phyloP scores from a whole-genome alignment of 2,113 vertebrate species.

The Copsychus sechellarum region DNA sequence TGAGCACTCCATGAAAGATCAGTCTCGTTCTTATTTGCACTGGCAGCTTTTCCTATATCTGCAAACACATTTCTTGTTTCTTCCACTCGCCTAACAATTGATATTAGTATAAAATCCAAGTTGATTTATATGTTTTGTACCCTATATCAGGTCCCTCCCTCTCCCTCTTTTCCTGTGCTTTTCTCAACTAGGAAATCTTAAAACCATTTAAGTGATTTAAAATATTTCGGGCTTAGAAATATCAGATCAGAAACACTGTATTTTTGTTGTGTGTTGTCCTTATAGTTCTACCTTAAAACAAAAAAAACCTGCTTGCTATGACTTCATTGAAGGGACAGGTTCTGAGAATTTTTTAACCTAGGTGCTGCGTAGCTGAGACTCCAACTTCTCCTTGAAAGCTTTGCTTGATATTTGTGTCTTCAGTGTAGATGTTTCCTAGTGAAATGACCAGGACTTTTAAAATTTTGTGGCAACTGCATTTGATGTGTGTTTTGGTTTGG shows the following conservation, averaged over 20 bases:
- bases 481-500: background rate
- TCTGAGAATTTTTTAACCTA: background rate
- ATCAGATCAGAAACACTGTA: background rate
- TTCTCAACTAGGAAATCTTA: background rate
- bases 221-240: background rate
- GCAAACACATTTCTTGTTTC: background rate
- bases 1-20: background rate
- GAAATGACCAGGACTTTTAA: background rate
- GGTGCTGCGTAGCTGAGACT: background rate
- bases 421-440: background rate
- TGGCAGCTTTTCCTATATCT: background rate
- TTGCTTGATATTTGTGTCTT: background rate
- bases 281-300: background rate
- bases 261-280: background rate
- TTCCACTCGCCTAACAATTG: background rate
- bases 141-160: accelerated
- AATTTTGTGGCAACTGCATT: background rate
- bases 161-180: background rate
- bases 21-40: background rate
- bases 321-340: background rate
- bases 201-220: background rate
- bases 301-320: background rate
- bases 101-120: background rate
- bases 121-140: background rate
- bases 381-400: background rate